Base-by-base conservation (phyloP, 2,888 invertebrate species). In the Tetropium fuscum region DNA sequence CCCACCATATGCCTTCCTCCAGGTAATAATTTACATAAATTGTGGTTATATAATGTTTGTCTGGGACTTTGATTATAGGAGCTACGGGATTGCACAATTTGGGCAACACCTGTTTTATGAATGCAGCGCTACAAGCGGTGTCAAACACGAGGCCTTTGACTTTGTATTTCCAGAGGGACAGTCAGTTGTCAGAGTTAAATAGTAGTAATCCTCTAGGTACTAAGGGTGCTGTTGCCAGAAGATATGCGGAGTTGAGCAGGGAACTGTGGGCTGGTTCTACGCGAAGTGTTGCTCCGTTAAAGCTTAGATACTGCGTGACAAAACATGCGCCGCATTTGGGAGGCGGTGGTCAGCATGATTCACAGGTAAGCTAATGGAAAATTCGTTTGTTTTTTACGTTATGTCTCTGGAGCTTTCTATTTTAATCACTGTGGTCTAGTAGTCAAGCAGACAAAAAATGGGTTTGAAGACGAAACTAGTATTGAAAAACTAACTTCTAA, bases 21-120 rank as follows among this genome's bases (percentile, higher is more conserved):
- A 47, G 80, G 79, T 78, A 64, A 56, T 59, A 22, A 45, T 54
- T 45, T 8, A 11, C 30, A 7, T 16, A 20, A 40, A 13, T 16
- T 15, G 18, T 38, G 4, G 11, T 1, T 11, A 30, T 10, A 11
- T n/a, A n/a, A n/a, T n/a, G n/a, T n/a, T n/a, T n/a, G n/a, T n/a
- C n/a, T n/a, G n/a, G n/a, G n/a, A 7, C 13, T 34, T 45, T 57
- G 20, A 8, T 62, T 73, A 78, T 82, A 66, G 95, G 95, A 38
- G 93, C 94, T 11, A 95, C 95, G 0, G 97, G 97, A 0, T 84
- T 97, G 20, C 95, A 94, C 81, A 97, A 97, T 81, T 84, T 96
- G 34, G 96, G 97, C 47, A 97, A 97, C 82, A 97, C 96, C 0
- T 97, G 97, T 82, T 97, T 95, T 80, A 94, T 97, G 93, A 97